Conservation (phyloP, 1,140 invertebrate species). For the Phthorimaea operculella region DNA sequence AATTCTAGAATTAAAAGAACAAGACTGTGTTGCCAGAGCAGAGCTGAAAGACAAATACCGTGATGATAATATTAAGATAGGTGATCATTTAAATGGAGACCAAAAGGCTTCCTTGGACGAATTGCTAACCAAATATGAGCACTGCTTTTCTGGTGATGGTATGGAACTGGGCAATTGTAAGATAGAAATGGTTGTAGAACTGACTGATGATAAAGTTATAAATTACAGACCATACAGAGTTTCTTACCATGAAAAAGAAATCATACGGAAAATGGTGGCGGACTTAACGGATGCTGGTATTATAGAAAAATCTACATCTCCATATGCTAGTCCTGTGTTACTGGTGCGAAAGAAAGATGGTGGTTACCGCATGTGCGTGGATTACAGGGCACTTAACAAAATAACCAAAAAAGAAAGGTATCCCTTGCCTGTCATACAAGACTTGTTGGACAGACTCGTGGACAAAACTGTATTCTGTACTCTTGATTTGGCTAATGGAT, state of each 20-base stretch:
- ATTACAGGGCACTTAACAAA: conserved; percentile 59
- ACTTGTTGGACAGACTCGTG: conserved; percentile 23
- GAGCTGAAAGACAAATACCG: background rate
- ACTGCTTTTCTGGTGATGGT: conserved; percentile 6
- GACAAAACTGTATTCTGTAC: conserved; percentile 4
- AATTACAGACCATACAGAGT: conserved; percentile 3
- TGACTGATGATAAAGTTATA: conserved; percentile 1
- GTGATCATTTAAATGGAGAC: background rate
- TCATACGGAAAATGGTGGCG: background rate
- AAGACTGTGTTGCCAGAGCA: too few species aligned
- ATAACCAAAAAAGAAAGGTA: conserved; percentile 25
- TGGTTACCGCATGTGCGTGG: conserved; percentile 30
- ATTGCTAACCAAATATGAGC: conserved; percentile 3
- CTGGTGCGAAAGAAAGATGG: conserved; percentile 38
- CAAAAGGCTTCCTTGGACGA: background rate
- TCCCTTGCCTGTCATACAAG: conserved; percentile 30
- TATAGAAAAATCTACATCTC: conserved; percentile 22
- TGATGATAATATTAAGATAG: background rate
- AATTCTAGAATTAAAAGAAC: too few species aligned
- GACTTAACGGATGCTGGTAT: conserved; percentile 19
- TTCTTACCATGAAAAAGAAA: conserved; percentile 1
- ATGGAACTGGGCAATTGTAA: background rate
- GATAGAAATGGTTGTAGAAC: conserved; percentile 3
- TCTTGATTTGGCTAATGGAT: conserved; percentile 20
- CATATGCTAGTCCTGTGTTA: conserved; percentile 29